Evolutionary conservation across 2,888 invertebrate species (phyloP).

Genomic region (Lysandra coridon): DNA sequence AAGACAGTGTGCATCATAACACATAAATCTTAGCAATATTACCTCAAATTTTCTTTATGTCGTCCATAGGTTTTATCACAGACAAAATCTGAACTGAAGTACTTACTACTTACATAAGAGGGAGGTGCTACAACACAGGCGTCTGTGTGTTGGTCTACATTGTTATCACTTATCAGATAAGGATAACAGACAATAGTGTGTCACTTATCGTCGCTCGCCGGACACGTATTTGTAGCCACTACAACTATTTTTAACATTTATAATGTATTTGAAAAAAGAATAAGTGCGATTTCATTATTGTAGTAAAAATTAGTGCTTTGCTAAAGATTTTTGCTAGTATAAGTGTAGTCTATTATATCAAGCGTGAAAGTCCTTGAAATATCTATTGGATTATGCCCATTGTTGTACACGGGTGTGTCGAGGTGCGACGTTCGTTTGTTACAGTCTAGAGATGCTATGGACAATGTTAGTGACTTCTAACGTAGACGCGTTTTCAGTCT

Average conservation of each 20-base stretch:
- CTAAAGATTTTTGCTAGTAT: not conserved
- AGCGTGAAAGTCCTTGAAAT: constrained; percentile 6
- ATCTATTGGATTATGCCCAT: constrained; percentile 5
- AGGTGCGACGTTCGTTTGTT: not conserved
- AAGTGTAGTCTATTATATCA: not conserved
- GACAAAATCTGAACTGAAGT: not conserved
- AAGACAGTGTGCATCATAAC: not conserved
- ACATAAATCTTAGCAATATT: not conserved
- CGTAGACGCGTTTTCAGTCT: not conserved
- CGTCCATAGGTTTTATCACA: not conserved
- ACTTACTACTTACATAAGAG: constrained; percentile 8
- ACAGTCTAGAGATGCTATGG: not conserved
- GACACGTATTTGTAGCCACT: constrained; percentile 5
- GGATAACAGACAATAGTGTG: constrained; percentile 25
- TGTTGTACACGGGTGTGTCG: not conserved
- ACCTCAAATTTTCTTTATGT: not conserved
- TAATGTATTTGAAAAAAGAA: not conserved
- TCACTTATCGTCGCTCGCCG: not conserved
- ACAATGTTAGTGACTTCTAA: not conserved
- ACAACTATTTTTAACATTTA: constrained; percentile 6
- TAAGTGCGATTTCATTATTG: not conserved
- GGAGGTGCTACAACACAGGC: not conserved
- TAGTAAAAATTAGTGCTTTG: not conserved
- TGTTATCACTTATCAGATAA: constrained; percentile 31
- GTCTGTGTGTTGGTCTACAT: constrained; percentile 15